Evolutionary conservation across 2,797 vertebrate species (phyloP).

Genomic region (Eutrigla gurnardus): DNA sequence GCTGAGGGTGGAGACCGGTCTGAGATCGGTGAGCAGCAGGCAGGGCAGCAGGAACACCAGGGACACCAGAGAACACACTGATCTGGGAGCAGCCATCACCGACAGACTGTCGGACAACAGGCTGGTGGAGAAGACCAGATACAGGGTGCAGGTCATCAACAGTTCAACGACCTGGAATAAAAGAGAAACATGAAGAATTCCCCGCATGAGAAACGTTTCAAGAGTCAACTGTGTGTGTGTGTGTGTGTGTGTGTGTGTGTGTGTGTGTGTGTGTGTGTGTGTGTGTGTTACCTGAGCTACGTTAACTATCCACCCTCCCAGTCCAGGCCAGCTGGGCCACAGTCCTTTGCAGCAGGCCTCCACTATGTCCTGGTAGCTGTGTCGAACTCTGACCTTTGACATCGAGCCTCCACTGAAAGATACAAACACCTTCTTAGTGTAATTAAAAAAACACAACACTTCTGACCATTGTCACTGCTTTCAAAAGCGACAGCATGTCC

Average conservation of each 20-base stretch:
- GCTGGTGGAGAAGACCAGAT: conserved; percentile 85
- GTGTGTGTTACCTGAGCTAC: conserved; percentile 74
- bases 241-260: neutral
- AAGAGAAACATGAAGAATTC: neutral
- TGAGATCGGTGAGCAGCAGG: conserved; percentile 85
- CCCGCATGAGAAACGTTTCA: too few relatives aligned
- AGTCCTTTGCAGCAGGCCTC: conserved; percentile 81
- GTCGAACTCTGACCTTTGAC: conserved; percentile 78
- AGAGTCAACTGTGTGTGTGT: neutral
- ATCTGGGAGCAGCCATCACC: conserved; percentile 69
- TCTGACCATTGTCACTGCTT: neutral
- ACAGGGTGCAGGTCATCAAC: conserved; percentile 86
- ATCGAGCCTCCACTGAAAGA: conserved; percentile 57
- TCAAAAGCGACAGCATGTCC: neutral
- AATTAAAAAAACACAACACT: neutral
- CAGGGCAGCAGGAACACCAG: conserved; percentile 84
- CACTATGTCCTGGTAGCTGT: conserved; percentile 85
- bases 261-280: neutral
- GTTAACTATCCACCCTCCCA: conserved; percentile 81
- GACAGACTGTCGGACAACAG: conserved; percentile 84
- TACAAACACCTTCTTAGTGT: neutral
- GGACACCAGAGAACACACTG: conserved; percentile 80
- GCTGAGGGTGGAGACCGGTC: conserved; percentile 84
- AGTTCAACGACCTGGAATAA: conserved; percentile 80
- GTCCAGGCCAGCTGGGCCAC: conserved; percentile 74